Conservation (phyloP, 2,113 vertebrate genomes). For the Oxyruncus cristatus region DNA sequence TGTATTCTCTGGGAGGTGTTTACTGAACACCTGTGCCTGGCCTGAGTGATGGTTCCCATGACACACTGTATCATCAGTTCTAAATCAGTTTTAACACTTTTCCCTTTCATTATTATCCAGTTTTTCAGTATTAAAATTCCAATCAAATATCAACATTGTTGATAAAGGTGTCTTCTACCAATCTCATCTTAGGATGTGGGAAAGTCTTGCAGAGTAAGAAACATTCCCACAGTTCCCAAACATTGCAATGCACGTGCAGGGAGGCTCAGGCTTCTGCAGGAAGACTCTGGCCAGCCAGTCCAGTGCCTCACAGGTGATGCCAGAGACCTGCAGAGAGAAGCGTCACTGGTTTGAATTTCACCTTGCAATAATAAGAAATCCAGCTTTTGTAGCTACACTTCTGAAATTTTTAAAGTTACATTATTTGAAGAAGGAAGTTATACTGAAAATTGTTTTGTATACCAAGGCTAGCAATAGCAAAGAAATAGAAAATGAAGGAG, state of each 20-base stretch:
- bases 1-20: neutral
- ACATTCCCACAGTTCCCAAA: neutral
- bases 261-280: neutral
- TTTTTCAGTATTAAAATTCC: neutral
- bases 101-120: neutral
- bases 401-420: neutral
- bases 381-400: neutral
- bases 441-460: neutral
- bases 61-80: neutral
- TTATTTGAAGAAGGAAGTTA: neutral
- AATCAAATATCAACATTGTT: neutral
- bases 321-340: neutral
- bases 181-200: neutral
- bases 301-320: neutral
- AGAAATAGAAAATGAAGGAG: neutral
- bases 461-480: neutral
- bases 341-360: neutral
- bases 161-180: neutral
- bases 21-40: neutral
- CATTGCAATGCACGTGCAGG: accelerated
- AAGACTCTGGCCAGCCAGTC: neutral
- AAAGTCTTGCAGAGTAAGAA: neutral
- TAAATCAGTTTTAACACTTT: neutral
- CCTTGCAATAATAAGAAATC: neutral
- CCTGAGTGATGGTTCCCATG: neutral